A percentile compares a stretch with the other conserved stretches of the same genome.
Evolutionary conservation across 2,113 vertebrate species (phyloP).

Genomic region (Periophthalmodon schlosseri): DNA sequence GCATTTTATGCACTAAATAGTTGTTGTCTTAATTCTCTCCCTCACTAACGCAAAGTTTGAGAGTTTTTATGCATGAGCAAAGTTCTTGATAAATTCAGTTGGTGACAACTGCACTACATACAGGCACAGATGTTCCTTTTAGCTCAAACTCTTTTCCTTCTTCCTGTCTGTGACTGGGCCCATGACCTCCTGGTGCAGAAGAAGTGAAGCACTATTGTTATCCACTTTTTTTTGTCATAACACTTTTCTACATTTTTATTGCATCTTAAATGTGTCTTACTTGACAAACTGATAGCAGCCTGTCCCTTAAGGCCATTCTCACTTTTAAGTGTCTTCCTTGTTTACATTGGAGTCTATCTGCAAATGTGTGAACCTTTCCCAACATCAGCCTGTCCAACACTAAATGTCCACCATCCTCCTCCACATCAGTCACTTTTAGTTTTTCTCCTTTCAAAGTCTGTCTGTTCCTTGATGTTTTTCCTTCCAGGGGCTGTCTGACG

Average conservation of each 20-base stretch:
- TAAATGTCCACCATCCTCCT: constrained; percentile 64
- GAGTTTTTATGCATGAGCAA: constrained; percentile 75
- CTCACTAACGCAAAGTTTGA: background rate
- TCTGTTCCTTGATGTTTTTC: constrained; percentile 69
- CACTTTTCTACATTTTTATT: background rate
- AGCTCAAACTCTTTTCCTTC: background rate
- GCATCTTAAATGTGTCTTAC: constrained; percentile 35
- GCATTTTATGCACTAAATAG: background rate
- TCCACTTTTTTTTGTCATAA: background rate
- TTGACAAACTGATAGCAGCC: constrained; percentile 48
- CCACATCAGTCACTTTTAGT: constrained; percentile 71
- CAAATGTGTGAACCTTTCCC: constrained; percentile 73
- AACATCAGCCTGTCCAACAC: constrained; percentile 66
- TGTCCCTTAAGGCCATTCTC: constrained; percentile 50
- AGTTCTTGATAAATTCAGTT: constrained; percentile 78
- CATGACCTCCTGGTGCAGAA: constrained; percentile 40
- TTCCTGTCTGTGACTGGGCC: constrained; percentile 38
- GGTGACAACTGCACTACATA: constrained; percentile 48
- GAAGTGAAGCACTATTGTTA: background rate
- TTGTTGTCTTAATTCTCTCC: background rate
- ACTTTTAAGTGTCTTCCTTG: constrained; percentile 47
- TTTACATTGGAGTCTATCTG: constrained; percentile 69
- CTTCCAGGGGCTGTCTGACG: constrained; percentile 66
- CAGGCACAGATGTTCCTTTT: constrained; percentile 23
- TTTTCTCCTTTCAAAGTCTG: constrained; percentile 68